A percentile compares a stretch with the other conserved stretches of the same genome.
Evolutionary conservation across 23 tunicate genomes (phyloP).

Genomic region (Styela plicata): DNA sequence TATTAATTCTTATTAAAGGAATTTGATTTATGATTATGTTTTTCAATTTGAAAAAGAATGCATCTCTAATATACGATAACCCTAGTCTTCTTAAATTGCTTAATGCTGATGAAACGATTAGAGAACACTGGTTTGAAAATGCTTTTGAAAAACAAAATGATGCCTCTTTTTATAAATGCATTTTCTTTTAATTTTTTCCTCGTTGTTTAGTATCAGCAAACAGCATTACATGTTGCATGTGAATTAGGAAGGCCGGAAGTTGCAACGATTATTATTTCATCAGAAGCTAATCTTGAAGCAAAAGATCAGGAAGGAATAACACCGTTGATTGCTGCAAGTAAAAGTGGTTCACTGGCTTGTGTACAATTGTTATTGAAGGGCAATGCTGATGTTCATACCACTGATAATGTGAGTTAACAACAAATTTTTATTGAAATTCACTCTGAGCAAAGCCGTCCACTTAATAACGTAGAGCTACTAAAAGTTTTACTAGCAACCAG

Average conservation of each 20-base stretch:
- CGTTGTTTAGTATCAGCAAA: conserved; percentile 17
- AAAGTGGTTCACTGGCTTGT: conserved; percentile 34
- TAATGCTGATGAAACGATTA: no score
- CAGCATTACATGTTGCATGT: conserved; percentile 24
- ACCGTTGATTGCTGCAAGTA: conserved; percentile 44
- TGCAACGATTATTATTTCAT: not conserved
- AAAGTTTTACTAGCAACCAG: no score
- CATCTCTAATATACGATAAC: not conserved
- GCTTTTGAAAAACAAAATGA: no score
- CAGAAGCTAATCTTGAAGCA: conserved; percentile 16
- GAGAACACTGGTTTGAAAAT: no score
- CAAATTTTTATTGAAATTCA: no score
- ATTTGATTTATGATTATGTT: no score
- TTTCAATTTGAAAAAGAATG: no score
- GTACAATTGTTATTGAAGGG: not conserved
- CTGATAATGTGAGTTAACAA: conserved; percentile 32
- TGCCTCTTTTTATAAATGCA: not conserved
- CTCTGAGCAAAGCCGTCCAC: no score
- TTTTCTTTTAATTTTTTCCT: no score
- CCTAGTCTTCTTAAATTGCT: not conserved
- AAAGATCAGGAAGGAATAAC: conserved; percentile 54
- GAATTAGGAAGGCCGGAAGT: conserved; percentile 14
- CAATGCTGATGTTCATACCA: conserved; percentile 5
- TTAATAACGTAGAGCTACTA: no score
- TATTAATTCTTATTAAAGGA: no score